Evolutionary conservation across 2,797 vertebrate species (phyloP).

Genomic region (Pogoniulus pusillus): DNA sequence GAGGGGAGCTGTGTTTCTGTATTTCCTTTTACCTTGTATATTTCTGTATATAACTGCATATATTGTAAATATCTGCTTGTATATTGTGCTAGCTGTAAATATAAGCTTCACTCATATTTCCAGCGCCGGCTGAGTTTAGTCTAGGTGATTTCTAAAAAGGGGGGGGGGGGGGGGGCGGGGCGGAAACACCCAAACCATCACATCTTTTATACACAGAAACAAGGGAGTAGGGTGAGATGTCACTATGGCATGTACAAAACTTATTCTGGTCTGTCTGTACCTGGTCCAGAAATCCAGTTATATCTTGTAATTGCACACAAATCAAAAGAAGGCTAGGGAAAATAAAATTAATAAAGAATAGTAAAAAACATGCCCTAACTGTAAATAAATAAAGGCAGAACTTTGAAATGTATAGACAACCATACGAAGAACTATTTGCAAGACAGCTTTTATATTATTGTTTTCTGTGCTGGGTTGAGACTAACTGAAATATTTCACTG

Average conservation of each 20-base stretch:
- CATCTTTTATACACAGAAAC: neutral
- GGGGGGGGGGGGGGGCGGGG: too few relatives aligned
- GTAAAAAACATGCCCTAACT: neutral
- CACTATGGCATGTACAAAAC: neutral
- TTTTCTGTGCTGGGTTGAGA: too few relatives aligned
- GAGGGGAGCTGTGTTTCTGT: too few relatives aligned
- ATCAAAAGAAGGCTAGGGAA: neutral
- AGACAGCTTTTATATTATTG: neutral
- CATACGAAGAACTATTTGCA: neutral
- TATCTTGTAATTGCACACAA: neutral
- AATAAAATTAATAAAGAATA: neutral
- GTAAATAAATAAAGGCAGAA: neutral
- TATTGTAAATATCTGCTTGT: too few relatives aligned
- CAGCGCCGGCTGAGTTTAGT: too few relatives aligned
- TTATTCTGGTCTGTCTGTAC: neutral
- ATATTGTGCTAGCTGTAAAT: too few relatives aligned
- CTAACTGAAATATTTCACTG: too few relatives aligned
- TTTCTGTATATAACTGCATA: too few relatives aligned
- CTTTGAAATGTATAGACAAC: neutral
- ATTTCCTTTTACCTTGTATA: too few relatives aligned
- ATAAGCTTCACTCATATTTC: too few relatives aligned
- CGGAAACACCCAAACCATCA: neutral
- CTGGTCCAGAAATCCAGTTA: neutral
- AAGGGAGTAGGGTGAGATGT: rapidly evolving
- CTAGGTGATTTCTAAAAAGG: too few relatives aligned